A percentile compares a stretch with the other conserved stretches of the same genome.
phyloP scores from a whole-genome alignment of 1,140 invertebrate genomes.

The Caerostris extrusa region DNA sequence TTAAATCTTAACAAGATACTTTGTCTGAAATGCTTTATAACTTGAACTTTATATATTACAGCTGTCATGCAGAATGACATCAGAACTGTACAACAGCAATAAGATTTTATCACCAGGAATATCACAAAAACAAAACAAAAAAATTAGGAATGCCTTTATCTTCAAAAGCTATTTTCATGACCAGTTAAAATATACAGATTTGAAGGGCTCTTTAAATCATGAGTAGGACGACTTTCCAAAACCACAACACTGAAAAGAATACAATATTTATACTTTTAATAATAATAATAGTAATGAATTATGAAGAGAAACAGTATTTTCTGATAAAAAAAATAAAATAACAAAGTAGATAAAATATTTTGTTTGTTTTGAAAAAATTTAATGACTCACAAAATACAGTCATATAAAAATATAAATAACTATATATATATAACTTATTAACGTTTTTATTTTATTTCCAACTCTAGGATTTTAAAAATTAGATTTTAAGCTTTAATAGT shows the following conservation, averaged over 20 bases:
- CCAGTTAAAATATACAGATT: conserved; percentile 98
- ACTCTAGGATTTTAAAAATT: no score
- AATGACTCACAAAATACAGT: no score
- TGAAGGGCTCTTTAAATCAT: conserved; percentile 89
- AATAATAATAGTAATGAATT: no score
- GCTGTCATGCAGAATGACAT: not conserved
- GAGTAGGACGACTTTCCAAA: conserved; percentile 93
- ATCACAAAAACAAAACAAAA: conserved; percentile 62
- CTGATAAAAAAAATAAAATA: no score
- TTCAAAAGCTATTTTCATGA: conserved; percentile 87
- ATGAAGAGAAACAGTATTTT: no score
- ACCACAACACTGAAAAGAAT: conserved; percentile 85
- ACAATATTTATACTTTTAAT: conserved; percentile 25
- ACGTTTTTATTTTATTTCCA: no score
- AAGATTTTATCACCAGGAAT: conserved; percentile 51
- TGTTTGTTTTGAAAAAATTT: no score
- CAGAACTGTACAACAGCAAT: conserved; percentile 11
- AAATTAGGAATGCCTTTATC: conserved; percentile 52
- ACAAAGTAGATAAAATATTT: no score
- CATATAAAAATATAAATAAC: no score
- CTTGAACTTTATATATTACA: not conserved
- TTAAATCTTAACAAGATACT: not conserved
- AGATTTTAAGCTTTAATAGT: no score
- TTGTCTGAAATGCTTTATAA: conserved; percentile 9
- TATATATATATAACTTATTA: no score